A percentile compares a stretch with the other conserved stretches of the same genome.
phyloP scores from a whole-genome alignment of 2,888 invertebrate species.

The Auanema freiburgensis region DNA sequence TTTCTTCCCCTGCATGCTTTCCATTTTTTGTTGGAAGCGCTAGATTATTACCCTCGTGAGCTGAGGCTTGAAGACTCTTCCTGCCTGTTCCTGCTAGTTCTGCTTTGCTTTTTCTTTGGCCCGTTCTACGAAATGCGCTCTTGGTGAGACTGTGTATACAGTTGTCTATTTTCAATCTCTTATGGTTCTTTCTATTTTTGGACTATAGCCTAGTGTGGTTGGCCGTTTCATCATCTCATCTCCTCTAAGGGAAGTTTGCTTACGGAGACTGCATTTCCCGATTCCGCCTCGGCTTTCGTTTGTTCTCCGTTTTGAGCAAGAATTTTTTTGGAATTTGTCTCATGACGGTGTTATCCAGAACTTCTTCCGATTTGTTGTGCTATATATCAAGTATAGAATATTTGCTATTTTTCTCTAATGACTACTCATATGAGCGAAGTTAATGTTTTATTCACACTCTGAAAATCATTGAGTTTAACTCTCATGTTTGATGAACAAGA shows the following conservation, averaged over 20 bases:
- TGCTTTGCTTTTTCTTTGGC: constrained; percentile 11
- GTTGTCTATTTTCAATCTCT: constrained; percentile 20
- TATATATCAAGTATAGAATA: no score
- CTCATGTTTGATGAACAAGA: no score
- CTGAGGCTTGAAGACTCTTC: constrained; percentile 5
- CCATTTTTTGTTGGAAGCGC: background rate
- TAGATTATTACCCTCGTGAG: no score
- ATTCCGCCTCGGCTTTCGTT: constrained; percentile 16
- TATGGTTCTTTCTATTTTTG: constrained; percentile 15
- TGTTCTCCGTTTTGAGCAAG: no score
- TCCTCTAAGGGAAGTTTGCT: constrained; percentile 21
- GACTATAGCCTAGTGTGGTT: constrained; percentile 2
- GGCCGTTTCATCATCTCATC: constrained; percentile 12
- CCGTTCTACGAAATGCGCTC: constrained; percentile 3
- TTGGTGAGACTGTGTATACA: constrained; percentile 11
- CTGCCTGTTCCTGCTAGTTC: constrained; percentile 12
- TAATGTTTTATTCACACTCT: no score
- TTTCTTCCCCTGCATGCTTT: no score
- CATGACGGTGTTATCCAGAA: no score
- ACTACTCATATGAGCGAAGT: no score
- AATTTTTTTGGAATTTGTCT: no score
- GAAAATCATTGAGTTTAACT: no score
- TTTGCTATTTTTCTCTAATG: no score
- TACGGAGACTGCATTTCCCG: constrained; percentile 21
- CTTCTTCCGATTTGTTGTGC: no score